Evolutionary conservation across 2,113 vertebrate species (phyloP), one percentile per base, ranked within the genome.

Genomic region (Phrynosoma platyrhinos): DNA sequence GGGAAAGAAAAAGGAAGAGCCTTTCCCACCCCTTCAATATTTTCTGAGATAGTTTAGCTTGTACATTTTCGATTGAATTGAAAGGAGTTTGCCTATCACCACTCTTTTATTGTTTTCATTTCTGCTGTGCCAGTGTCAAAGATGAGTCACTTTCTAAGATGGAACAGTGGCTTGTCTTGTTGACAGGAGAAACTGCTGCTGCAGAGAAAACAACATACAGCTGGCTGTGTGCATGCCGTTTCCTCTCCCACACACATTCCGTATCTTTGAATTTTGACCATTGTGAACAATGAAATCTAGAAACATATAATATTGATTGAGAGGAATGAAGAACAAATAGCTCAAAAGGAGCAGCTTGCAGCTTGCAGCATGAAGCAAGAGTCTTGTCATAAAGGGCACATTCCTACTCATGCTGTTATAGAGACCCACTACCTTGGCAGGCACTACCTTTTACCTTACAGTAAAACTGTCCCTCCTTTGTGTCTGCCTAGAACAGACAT

Each of bases 211-310:
- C 14, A 79, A 79, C 40, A 79, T 9, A 86, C n/a, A 8, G 79
- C n/a, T 86, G 77, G 64, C 62, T 40, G 64, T 30, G 42, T 71
- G 42, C n/a, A 5, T 79, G 30, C 40, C 13, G n/a, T 32, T 79
- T 68, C 64, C 40, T 72, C 36, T 85, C 23, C 66, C 32, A 71
- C 77, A 55, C 16, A 52, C 36, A 52, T n/a, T 18, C 25, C 27
- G 25, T 36, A 69, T 52, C 21, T 47, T 62, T 55, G 7, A 25
- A 20, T 69, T 86, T 30, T 86, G 76, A 55, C 21, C n/a, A 71
- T 13, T 92, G 82, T 64, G 64, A 91, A 83, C 69, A 85, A 84
- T 78, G 75, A 47, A 69, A 92, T 79, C 84, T 47, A 86, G 87
- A 64, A 14, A 74, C 32, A 72, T 53, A 30, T 23, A 84, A 93